These are phyloP conservation scores for Plectropomus leopardus DNA, from an alignment of 2,113 vertebrate species.

Conservation along the genomic window DNA sequence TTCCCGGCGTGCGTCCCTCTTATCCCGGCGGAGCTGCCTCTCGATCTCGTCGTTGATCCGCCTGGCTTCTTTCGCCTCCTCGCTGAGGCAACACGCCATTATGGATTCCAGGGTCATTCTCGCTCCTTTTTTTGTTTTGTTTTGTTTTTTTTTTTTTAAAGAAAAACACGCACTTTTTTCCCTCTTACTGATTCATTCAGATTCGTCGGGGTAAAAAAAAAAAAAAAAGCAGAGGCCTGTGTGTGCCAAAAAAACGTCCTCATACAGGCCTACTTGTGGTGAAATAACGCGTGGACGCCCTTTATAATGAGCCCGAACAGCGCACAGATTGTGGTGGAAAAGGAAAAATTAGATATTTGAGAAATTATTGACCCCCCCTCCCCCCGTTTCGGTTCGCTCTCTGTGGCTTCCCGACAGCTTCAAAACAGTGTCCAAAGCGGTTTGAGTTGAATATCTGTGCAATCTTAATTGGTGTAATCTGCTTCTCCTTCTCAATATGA, in stretches of 20 bases:
- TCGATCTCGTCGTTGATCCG: conserved; percentile 98
- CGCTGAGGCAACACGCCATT: conserved; percentile 96
- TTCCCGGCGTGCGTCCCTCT: conserved; percentile 92
- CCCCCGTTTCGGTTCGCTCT: conserved; percentile 53
- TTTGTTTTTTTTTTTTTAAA: too few relatives aligned
- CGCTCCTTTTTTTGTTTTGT: too few relatives aligned
- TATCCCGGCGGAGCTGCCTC: conserved; percentile 94
- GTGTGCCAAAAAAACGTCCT: conserved; percentile 59
- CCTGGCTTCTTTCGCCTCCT: conserved; percentile 95
- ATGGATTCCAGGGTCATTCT: conserved; percentile 93
- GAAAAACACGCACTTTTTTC: conserved; percentile 30
- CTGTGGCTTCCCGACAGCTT: conserved; percentile 52
- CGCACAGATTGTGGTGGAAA: conserved; percentile 46
- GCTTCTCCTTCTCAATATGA: conserved; percentile 72
- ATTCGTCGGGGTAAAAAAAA: conserved; percentile 17
- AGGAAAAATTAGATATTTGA: conserved; percentile 61
- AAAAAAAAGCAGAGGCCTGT: conserved; percentile 20
- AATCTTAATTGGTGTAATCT: conserved; percentile 69
- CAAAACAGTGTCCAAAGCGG: conserved; percentile 29
- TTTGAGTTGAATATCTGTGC: conserved; percentile 32
- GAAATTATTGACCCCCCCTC: conserved; percentile 46
- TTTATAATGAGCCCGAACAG: conserved; percentile 37
- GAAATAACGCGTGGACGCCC: conserved; percentile 70
- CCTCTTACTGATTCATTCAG: conserved; percentile 67
- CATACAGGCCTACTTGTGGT: conserved; percentile 54